Evolutionary conservation across 2,888 invertebrate genomes (phyloP).

Genomic region (Urechis unicinctus): DNA sequence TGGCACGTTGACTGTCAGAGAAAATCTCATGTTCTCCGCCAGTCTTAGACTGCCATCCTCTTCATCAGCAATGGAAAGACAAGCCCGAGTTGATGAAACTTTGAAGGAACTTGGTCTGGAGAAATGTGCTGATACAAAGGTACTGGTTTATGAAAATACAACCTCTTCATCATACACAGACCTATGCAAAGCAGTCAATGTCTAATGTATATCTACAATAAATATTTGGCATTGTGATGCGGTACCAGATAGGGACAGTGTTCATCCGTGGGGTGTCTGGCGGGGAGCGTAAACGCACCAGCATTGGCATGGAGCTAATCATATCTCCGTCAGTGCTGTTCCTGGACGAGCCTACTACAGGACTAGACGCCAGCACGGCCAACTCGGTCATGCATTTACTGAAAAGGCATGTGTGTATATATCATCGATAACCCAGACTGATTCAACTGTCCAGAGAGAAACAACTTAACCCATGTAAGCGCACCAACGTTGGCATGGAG

Average conservation of each 20-base stretch:
- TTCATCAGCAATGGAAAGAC: conserved; percentile 24
- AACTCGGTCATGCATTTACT: conserved; percentile 43
- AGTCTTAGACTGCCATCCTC: conserved; percentile 36
- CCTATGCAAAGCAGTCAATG: too few relatives aligned
- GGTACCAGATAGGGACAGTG: conserved; percentile 39
- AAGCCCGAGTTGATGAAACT: conserved; percentile 33
- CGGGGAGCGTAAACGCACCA: conserved; percentile 46
- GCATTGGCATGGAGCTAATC: conserved; percentile 50
- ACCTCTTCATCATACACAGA: neutral
- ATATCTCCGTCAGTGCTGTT: conserved; percentile 45
- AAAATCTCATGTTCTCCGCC: conserved; percentile 49
- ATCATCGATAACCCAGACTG: too few relatives aligned
- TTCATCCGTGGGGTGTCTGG: conserved; percentile 48
- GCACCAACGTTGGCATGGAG: too few relatives aligned
- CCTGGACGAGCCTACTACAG: conserved; percentile 49
- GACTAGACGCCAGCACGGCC: conserved; percentile 48
- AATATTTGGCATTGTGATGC: neutral
- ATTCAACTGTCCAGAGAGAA: too few relatives aligned
- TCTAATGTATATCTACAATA: neutral
- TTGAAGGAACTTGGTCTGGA: conserved; percentile 45
- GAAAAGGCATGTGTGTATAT: too few relatives aligned
- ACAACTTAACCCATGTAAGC: too few relatives aligned
- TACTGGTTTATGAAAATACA: neutral
- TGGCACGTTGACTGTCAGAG: conserved; percentile 46
- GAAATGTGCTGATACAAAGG: conserved; percentile 41